Evolutionary conservation across 2,888 invertebrate genomes (phyloP), one percentile per base, ranked within the genome.

Genomic region (Andrena trimmerana): DNA sequence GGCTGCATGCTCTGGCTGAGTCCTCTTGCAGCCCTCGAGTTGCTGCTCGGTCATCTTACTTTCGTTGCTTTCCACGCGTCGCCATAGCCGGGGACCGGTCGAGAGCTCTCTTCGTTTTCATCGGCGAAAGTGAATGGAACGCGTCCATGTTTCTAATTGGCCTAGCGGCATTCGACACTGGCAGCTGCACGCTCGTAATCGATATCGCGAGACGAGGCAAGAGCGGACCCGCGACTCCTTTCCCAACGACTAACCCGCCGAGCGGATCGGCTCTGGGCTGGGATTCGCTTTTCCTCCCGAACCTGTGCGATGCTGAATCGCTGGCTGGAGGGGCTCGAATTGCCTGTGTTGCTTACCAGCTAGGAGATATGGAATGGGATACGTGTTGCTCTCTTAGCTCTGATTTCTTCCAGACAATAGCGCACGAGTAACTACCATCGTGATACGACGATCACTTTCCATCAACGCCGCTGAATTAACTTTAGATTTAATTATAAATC

Each of bases 101-200:
- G 60, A 50, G 42, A 42, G 42, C 71, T 87, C 87, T 83, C 86
- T 86, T 90, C 87, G 88, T 91, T 92, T 92, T 92, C 92, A 91
- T 93, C 91, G 92, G 93, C 92, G 93, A 93, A 93, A 93, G 93
- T 93, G 93, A 93, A 92, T 92, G 91, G 90, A 86, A 92, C 92
- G 91, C 90, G 92, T 90, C 90, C 89, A 90, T 87, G 85, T 92
- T 93, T 91, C 91, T 90, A 92, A 93, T 90, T 90, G 84, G 76
- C 78, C 74, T 63, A 78, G 84, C 70, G 71, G 50, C 66, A 82
- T 88, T 71, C 74, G 68, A 75, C 36, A n/a, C 67, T 59, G 52
- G 33, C 27, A 50, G 76, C 78, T 60, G 83, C 67, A 31, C 54
- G 57, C 67, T 63, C 60, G 76, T 86, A 76, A 85, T 78, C 88